Conservation (phyloP, 2,113 vertebrate species). For the Mastomys natalensis region DNA sequence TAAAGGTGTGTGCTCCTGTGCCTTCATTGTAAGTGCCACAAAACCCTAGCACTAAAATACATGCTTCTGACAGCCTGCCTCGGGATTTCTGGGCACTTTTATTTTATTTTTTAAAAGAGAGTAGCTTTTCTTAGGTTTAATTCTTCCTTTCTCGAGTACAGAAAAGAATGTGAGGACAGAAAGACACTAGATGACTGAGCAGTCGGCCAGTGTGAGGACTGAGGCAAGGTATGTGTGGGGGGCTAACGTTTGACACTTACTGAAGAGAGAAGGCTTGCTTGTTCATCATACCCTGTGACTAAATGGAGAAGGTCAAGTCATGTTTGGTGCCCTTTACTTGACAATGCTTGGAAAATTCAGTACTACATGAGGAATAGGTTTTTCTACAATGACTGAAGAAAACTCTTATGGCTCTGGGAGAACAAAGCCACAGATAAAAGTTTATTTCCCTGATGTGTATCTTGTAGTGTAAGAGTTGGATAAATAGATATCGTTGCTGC, state of each 20-base stretch:
- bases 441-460: constrained; percentile 32
- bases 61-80: not conserved
- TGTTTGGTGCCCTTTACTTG: not conserved
- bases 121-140: not conserved
- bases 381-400: constrained; percentile 31
- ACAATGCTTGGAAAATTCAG: not conserved
- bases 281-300: not conserved
- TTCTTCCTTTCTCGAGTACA: constrained; percentile 8
- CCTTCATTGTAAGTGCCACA: not conserved
- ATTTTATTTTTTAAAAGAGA: not conserved
- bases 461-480: not conserved
- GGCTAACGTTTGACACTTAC: not conserved
- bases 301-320: constrained; percentile 36
- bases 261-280: not conserved
- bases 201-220: not conserved
- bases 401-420: not conserved
- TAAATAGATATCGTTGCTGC: constrained; percentile 13
- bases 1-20: not conserved
- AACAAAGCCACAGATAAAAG: not conserved
- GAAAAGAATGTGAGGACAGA: not conserved
- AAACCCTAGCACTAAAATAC: not conserved
- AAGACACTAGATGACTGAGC: not conserved
- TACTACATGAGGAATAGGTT: constrained; percentile 1
- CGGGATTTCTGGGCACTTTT: not conserved
- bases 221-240: not conserved